Evolutionary conservation across 2,888 invertebrate species (phyloP), one percentile per base, ranked within the genome.

Genomic region (Zeuzera pyrina): DNA sequence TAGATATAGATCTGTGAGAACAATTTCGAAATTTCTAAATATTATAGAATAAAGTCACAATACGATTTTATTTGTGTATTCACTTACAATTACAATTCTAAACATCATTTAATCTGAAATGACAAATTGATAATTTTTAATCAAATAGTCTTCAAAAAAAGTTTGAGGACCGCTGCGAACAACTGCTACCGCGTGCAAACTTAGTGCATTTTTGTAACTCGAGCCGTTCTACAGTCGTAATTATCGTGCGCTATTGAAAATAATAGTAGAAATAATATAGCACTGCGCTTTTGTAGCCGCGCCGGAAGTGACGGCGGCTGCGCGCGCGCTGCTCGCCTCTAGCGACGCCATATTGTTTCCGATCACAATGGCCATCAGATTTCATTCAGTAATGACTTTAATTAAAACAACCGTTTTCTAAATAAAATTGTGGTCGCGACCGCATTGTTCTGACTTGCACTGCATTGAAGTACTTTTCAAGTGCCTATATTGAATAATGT

Each of bases 241-340:
- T 66, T 58, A 61, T 47, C 41, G 58, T 42, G 41, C 46, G 49
- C 52, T 56, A 62, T 64, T 62, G 60, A 56, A 62, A 70, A 66
- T 67, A 69, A 69, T 67, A 53, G 60, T 39, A 38, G 26, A 45
- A 53, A 57, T 47, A 57, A 60, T 61, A 60, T 69, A 66, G 73
- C 72, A 49, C 77, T 79, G 78, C 69, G 77, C 76, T 78, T 74
- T 79, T 81, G 69, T 76, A 19, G 43, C 57, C 39, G 42, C 40
- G 33, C 27, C 34, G 33, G 35, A 30, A 26, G 19, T 31, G 32
- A 36, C 36, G 35, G 52, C 52, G 59, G 58, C 57, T 58, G 60
- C 56, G 60, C 54, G 46, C 43, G 45, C 59, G n/a, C n/a, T n/a
- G n/a, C n/a, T n/a, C n/a, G 52, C 36, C 37, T 52, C 56, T 30